phyloP scores from a whole-genome alignment of 2,797 vertebrate genomes.

The Arnoldichthys spilopterus region DNA sequence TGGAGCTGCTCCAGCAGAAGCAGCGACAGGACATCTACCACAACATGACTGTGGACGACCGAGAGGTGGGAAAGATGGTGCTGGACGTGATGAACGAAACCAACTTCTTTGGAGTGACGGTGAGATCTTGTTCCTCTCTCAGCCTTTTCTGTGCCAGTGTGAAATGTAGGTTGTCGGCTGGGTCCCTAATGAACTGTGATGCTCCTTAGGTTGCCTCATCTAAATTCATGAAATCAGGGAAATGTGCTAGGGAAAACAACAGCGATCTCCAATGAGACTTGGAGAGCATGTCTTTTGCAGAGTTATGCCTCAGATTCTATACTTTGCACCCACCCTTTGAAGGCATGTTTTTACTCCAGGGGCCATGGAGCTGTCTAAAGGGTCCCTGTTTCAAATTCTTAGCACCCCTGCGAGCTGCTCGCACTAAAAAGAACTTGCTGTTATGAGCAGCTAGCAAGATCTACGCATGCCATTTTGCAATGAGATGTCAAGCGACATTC shows the following conservation, averaged over 20 bases:
- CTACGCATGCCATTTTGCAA: conserved; percentile 30
- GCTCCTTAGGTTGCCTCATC: conserved; percentile 22
- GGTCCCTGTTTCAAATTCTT: conserved; percentile 5
- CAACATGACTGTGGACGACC: conserved; percentile 95
- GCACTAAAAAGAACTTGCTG: conserved; percentile 11
- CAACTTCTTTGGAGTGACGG: conserved; percentile 97
- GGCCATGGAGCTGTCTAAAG: conserved; percentile 2
- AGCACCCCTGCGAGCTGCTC: conserved; percentile 10
- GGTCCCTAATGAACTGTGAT: conserved; percentile 43
- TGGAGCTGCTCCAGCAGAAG: conserved; percentile 88
- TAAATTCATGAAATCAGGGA: conserved; percentile 29
- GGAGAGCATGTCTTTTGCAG: conserved; percentile 17
- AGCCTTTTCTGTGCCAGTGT: not conserved
- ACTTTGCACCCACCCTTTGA: conserved; percentile 24
- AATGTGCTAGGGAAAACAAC: conserved; percentile 22
- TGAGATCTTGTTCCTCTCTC: conserved; percentile 70
- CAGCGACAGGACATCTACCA: conserved; percentile 87
- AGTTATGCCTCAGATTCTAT: conserved; percentile 11
- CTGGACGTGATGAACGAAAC: conserved; percentile 99
- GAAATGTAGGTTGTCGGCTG: conserved; percentile 28
- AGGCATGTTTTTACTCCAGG: conserved; percentile 7
- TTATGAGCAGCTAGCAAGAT: conserved; percentile 12
- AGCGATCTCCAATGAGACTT: conserved; percentile 19
- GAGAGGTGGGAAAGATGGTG: conserved; percentile 93
- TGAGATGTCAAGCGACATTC: conserved; percentile 49